Base-by-base conservation (phyloP, 2,797 vertebrate species). In the Hybognathus amarus region DNA sequence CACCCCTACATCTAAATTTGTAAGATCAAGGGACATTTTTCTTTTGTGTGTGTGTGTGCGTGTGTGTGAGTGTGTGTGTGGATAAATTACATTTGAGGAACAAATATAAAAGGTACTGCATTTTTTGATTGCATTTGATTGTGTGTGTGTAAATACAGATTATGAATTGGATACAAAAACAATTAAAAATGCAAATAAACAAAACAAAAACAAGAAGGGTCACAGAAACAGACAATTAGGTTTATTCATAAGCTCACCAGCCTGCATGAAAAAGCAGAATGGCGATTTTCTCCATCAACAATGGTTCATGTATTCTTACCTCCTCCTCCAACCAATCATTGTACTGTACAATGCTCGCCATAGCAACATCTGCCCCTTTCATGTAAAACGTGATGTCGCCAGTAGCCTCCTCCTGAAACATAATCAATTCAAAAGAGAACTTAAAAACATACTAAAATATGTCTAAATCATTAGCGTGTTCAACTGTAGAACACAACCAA, bases 291-390 rank as follows among this genome's bases (percentile, higher is more conserved):
- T 47, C 40, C 15, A 30, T 64, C 47, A 67, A 83, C 80, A 83
- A 83, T 76, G 64, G 64, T 76, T 66, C 47, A 66, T 47, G 50
- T 69, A 18, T 52, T 70, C 90, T 93, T 93, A 99, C 98, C 96
- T 99, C 98, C 86, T 99, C 98, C 77, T 99, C 98, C 87, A 99
- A 85, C 98, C 98, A 99, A 87, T 99, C 98, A 20, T 98, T 99
- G 88, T 99, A 99, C 91, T 99, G 98, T 82, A 99, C 98, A 71
- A 99, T 97, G 92, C 94, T 93, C 69, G 97, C 95, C 98, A 99
- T 99, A 47, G 96, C 97, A 67, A 96, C 95, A 38, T 99, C 98
- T 1, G 98, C 98, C 0, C 98, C 98, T 89, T 99, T 99, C 97
- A 99, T 97, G 85, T 99, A 99, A 91, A 99, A 98, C 0, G 97